Base-by-base conservation (phyloP, 1,140 invertebrate species). In the Halesus radiatus region DNA sequence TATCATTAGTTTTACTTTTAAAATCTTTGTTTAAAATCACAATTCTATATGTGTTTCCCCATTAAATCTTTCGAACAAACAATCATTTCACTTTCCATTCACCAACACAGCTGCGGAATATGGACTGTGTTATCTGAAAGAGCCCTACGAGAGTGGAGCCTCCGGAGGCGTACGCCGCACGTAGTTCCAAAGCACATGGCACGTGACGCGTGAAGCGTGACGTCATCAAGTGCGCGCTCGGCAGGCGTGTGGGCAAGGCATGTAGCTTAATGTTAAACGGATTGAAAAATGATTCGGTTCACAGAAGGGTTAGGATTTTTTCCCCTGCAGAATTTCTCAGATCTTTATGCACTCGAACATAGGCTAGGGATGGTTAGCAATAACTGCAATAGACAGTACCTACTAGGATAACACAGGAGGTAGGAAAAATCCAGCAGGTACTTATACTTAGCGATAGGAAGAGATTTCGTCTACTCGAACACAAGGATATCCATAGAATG, bases 231-330 rank as follows among this genome's bases (percentile, higher is more conserved):
- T 20, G 76, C 66, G 54, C 68, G 56, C 37, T 45, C 68, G 72
- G 56, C 45, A 26, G 20, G 72, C 77, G 50, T 73, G 77, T 62
- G 76, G 56, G 16, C 26, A 50, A 70, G 22, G 20, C 70, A 50
- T 73, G 74, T 74, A 64, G 29, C 54, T 72, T 79, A 82, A 82
- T 79, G 77, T 70, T 82, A 79, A 76, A 79, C 76, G 60, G 68
- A 82, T 82, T 82, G 78, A 82, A 82, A 79, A 82, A 82, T 82
- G 73, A 79, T 82, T 76, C 78, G 58, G 58, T 70, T 79, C 54
- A 70, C 58, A 76, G 1, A 54, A 37, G 37, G 66, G 72, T 68
- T 54, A n/a, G 20, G 29, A 68, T 53, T 22, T 22, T 6, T 23
- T 45, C 3, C 37, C 37, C 3, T 45, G 10, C 10, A 8, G 10